A percentile compares a stretch with the other conserved stretches of the same genome.
Evolutionary conservation across 2,797 vertebrate species (phyloP).

Genomic region (Sciurus carolinensis): DNA sequence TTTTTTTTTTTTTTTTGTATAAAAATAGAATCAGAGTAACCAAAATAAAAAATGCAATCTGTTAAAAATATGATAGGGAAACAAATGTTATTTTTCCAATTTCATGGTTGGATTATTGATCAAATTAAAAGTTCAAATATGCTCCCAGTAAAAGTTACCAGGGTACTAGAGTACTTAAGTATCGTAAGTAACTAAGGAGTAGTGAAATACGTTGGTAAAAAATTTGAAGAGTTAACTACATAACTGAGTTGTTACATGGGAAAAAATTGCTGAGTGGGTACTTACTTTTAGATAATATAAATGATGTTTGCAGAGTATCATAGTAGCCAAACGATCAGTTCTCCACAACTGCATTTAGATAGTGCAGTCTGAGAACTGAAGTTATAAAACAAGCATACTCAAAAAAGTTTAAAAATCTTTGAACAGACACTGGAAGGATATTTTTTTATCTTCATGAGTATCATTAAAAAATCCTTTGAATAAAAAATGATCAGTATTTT

Average conservation of each 20-base stretch:
- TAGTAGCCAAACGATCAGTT: neutral
- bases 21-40: neutral
- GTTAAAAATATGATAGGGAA: neutral
- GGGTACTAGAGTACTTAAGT: neutral
- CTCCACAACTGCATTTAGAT: neutral
- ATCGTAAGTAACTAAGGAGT: neutral
- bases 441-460: neutral
- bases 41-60: neutral
- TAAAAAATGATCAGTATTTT: neutral
- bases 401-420: neutral
- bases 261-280: neutral
- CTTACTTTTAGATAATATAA: neutral
- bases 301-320: neutral
- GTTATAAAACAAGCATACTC: neutral
- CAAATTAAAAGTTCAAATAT: constrained; percentile 1
- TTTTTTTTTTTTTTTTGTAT: neutral
- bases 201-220: neutral
- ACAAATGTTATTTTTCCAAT: neutral
- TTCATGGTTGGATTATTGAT: constrained; percentile 19
- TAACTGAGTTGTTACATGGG: neutral
- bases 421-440: neutral
- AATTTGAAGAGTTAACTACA: neutral
- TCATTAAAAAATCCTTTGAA: neutral
- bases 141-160: neutral
- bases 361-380: neutral